phyloP scores from a whole-genome alignment of 2,797 vertebrate species.

The Poeciliopsis turneri region DNA sequence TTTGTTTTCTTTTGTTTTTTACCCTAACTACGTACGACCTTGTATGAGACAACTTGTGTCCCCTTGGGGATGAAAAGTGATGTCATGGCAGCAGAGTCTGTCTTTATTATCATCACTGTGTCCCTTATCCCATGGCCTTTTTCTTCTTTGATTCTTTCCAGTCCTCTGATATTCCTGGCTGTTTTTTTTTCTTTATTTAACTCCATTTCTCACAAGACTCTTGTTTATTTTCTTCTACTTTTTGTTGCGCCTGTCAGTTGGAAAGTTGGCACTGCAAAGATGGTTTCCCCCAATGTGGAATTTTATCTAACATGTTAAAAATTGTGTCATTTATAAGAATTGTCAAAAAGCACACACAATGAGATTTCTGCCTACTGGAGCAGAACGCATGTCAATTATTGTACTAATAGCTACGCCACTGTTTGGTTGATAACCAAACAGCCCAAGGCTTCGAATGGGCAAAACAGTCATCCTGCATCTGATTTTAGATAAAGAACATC shows the following conservation, averaged over 20 bases:
- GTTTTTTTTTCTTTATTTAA: neutral
- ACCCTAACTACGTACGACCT: conserved; percentile 54
- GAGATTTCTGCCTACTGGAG: conserved; percentile 24
- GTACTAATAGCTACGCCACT: conserved; percentile 30
- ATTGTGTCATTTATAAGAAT: conserved; percentile 17
- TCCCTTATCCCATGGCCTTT: conserved; percentile 32
- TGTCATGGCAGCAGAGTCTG: conserved; percentile 62
- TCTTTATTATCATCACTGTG: conserved; percentile 61
- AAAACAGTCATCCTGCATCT: conserved; percentile 27
- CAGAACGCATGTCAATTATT: conserved; percentile 22
- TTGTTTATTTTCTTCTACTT: conserved; percentile 18
- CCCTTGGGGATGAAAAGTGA: conserved; percentile 58
- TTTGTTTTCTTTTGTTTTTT: conserved; percentile 30
- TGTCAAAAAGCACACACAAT: conserved; percentile 18
- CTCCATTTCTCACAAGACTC: neutral
- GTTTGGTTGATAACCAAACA: conserved; percentile 16
- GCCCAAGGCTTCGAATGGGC: conserved; percentile 10
- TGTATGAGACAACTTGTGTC: conserved; percentile 46
- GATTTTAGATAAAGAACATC: conserved; percentile 29
- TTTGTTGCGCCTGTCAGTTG: conserved; percentile 25
- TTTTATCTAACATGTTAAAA: conserved; percentile 22
- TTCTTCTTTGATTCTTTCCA: conserved; percentile 21
- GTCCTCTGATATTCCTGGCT: conserved; percentile 12
- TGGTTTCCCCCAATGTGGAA: conserved; percentile 15
- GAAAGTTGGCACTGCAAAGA: conserved; percentile 9